A percentile compares a stretch with the other conserved stretches of the same genome.
Conservation (phyloP, 2,797 vertebrate genomes). For the Monodelphis domestica region DNA sequence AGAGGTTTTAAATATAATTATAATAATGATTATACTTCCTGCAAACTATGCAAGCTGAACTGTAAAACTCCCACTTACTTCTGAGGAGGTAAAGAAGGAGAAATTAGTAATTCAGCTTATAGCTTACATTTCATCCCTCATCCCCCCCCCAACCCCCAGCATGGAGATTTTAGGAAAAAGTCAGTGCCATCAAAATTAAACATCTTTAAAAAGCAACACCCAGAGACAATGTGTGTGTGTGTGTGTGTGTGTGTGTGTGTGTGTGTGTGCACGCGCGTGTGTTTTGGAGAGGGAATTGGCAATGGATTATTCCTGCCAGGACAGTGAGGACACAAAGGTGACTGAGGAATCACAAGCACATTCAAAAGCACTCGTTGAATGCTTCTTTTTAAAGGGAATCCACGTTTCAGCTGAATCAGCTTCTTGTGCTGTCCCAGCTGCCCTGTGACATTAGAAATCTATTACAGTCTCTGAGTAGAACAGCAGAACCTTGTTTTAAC, state of each 20-base stretch:
- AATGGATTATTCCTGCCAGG: background rate
- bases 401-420: fast-evolving
- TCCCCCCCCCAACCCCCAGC: background rate
- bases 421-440: too few relatives aligned
- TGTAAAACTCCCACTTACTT: background rate
- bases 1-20: conserved; percentile 33
- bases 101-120: background rate
- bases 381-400: background rate
- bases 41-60: background rate
- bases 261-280: too few relatives aligned
- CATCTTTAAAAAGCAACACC: background rate
- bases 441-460: background rate
- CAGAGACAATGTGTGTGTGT: too few relatives aligned
- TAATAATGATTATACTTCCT: background rate
- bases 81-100: background rate
- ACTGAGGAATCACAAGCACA: background rate
- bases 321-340: background rate
- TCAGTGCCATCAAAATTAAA: background rate
- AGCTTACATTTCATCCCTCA: background rate
- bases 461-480: fast-evolving
- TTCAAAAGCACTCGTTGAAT: background rate
- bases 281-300: background rate
- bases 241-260: too few relatives aligned
- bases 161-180: background rate
- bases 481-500: background rate